Evolutionary conservation across 2,113 vertebrate species (phyloP).

Genomic region (Cercopithecus mona): DNA sequence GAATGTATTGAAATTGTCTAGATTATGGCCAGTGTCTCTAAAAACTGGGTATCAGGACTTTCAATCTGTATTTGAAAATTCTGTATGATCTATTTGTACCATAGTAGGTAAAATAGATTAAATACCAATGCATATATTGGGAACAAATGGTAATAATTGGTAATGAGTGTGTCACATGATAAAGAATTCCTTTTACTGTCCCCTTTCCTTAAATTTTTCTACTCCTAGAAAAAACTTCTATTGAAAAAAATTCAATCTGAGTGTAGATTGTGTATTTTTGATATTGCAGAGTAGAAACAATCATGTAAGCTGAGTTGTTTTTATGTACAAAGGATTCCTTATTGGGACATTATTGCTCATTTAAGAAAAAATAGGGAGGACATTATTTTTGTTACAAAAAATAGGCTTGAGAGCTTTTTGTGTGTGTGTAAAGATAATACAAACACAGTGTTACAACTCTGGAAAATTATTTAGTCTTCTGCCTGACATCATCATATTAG

Average conservation of each 20-base stretch:
- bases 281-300: neutral
- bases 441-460: neutral
- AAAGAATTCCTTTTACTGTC: neutral
- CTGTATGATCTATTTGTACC: neutral
- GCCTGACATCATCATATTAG: neutral
- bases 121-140: neutral
- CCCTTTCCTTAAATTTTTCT: neutral
- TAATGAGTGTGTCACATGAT: neutral
- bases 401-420: neutral
- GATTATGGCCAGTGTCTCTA: neutral
- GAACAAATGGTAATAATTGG: neutral
- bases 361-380: constrained; percentile 8
- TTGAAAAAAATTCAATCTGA: neutral
- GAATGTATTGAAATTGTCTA: neutral
- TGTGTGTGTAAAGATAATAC: neutral
- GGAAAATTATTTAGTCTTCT: neutral
- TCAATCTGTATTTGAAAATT: neutral
- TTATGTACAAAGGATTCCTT: neutral
- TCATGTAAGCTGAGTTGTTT: neutral
- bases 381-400: neutral
- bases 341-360: neutral
- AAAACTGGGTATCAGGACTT: neutral
- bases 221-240: neutral
- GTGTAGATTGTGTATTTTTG: neutral
- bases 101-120: neutral